These are phyloP conservation scores for Gorsachius magnificus DNA, from an alignment of 2,797 vertebrate species.

Conservation along the genomic window DNA sequence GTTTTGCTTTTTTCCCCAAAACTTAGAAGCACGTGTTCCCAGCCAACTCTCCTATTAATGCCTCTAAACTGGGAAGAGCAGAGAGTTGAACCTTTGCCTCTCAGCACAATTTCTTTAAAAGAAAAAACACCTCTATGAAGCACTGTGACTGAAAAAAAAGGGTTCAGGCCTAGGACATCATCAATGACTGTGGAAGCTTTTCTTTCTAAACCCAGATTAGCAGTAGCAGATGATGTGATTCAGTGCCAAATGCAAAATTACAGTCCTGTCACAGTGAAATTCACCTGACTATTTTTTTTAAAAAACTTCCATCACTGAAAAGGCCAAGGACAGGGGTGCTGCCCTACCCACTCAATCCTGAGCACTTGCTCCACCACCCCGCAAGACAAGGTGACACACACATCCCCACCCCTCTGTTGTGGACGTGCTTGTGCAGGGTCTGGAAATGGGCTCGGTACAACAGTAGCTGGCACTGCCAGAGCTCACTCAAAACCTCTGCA, in stretches of 20 bases:
- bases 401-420: background rate
- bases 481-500: background rate
- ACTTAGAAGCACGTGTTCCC: background rate
- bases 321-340: background rate
- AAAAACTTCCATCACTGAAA: background rate
- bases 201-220: background rate
- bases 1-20: background rate
- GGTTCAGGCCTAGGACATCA: background rate
- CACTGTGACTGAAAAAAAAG: background rate
- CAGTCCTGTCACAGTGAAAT: background rate
- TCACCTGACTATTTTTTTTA: background rate
- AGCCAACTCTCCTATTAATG: background rate
- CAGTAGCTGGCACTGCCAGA: background rate
- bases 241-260: background rate
- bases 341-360: background rate
- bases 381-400: background rate
- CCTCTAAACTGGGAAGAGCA: background rate
- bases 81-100: background rate
- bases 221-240: background rate
- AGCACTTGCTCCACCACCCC: background rate
- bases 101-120: background rate
- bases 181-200: background rate
- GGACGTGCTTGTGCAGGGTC: fast-evolving
- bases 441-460: background rate
- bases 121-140: background rate